A percentile compares a stretch with the other conserved stretches of the same genome.
These are phyloP conservation scores for Megalops atlanticus DNA, from an alignment of 2,113 vertebrate species.

Conservation along the genomic window DNA sequence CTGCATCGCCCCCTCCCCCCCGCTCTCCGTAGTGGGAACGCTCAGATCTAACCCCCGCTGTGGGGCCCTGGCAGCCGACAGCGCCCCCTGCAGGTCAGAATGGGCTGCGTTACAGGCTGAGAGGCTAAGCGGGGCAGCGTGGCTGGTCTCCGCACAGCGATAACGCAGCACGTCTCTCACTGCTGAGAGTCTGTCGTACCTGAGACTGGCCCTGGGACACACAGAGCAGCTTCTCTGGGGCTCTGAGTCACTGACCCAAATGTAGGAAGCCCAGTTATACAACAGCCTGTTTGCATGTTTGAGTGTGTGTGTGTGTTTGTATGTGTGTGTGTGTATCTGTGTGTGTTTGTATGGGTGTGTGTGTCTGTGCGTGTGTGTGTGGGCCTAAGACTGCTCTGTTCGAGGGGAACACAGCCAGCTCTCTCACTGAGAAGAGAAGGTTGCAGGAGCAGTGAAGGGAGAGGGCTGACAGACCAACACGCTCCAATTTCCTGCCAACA, in stretches of 20 bases:
- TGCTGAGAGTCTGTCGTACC: neutral
- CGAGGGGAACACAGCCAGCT: neutral
- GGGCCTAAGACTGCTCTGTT: neutral
- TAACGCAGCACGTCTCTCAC: too few species aligned
- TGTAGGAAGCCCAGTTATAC: neutral
- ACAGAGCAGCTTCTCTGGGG: neutral
- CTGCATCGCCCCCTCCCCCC: neutral
- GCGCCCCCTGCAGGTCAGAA: neutral
- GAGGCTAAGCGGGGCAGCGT: too few species aligned
- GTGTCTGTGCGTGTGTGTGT: neutral
- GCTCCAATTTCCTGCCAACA: neutral
- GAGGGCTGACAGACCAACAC: neutral
- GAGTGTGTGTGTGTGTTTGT: neutral
- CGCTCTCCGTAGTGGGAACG: neutral
- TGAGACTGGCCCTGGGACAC: neutral
- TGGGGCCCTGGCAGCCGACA: neutral
- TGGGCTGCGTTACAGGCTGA: too few species aligned
- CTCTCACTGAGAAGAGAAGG: neutral
- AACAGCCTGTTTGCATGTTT: neutral
- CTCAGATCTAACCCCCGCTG: neutral
- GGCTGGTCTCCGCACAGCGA: too few species aligned
- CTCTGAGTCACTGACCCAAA: neutral
- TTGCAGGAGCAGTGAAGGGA: neutral
- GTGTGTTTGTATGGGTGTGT: too few species aligned
- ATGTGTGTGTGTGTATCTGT: too few species aligned